Base-by-base conservation (phyloP, 1,140 invertebrate species). In the Thaumetopoea pityocampa region DNA sequence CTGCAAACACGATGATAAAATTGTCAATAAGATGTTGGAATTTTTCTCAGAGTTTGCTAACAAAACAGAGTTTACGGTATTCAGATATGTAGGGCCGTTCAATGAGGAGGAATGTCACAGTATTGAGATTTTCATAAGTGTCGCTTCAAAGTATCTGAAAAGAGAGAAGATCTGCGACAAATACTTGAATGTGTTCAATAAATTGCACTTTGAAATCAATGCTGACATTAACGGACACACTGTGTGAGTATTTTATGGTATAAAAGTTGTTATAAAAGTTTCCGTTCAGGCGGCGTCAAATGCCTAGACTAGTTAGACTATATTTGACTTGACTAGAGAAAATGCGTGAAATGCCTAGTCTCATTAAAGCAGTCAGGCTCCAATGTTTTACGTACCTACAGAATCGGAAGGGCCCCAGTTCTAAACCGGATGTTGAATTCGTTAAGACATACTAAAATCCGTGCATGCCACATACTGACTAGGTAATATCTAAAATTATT, bases 41-140 rank as follows among this genome's bases (percentile, higher is more conserved):
- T 67, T 34, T 28, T 67, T 59, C 14, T 29, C 12, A 5, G 57
- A 67, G 9, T 67, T 67, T 10, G n/a, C 29, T 2, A n/a, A 19
- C 1, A 20, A 37, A 6, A 8, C 24, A 1, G 18, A 26, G 1
- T 61, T 29, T 32, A 34, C 27, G 0, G 51, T 62, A 33, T 59
- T 64, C 9, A 50, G 52, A 30, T 67, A 59, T 11, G 19, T 67
- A 1, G 64, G 64, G 0, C 19, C 47, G 0, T 67, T 61, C 19
- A 16, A 36, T 5, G 26, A 20, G 7, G 16, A 28, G 0, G 43
- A 61, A 15, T 8, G 30, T 0, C 23, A 36, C 1, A 41, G 28
- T 9, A 27, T 63, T 0, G 47, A 51, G 8, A 14, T 23, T 8
- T 67, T 67, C 20, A 26, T 54, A 14, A 23, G 50, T 9, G 19